phyloP scores from a whole-genome alignment of 2,888 invertebrate species.

The Apodemia duryi region DNA sequence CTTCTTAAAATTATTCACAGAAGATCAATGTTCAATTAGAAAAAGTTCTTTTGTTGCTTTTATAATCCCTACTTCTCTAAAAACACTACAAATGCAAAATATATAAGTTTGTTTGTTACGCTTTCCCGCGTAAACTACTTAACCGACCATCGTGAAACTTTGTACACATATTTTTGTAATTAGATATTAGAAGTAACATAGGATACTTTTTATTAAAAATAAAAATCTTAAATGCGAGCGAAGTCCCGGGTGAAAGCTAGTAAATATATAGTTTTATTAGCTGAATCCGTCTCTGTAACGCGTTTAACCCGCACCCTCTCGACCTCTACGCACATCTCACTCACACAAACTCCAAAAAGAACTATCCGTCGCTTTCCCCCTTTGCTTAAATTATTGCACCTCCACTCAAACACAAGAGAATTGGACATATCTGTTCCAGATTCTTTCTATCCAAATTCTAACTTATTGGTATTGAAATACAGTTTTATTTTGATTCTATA shows the following conservation, averaged over 20 bases:
- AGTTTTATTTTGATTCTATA: slow-evolving; percentile 32
- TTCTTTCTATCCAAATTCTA: slow-evolving; percentile 37
- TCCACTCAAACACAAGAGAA: slow-evolving; percentile 47
- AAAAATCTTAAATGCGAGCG: no score
- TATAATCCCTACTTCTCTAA: background rate
- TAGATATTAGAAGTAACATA: no score
- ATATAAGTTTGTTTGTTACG: no score
- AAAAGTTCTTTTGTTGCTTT: background rate
- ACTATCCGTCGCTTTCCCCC: slow-evolving; percentile 76
- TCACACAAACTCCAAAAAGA: slow-evolving; percentile 79
- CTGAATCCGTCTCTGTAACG: slow-evolving; percentile 54
- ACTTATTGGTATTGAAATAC: slow-evolving; percentile 34
- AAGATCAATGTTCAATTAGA: no score
- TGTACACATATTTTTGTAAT: no score
- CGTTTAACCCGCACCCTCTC: slow-evolving; percentile 72
- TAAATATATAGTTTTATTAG: slow-evolving; percentile 17
- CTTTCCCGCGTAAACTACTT: no score
- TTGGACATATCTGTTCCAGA: slow-evolving; percentile 42
- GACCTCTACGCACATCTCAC: slow-evolving; percentile 76
- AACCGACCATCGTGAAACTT: no score
- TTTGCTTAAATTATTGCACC: slow-evolving; percentile 78
- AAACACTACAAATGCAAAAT: no score
- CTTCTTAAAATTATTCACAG: background rate
- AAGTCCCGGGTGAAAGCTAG: background rate
- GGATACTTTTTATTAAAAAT: no score